phyloP scores from a whole-genome alignment of 2,888 invertebrate genomes.

The Drosophila setosimentum region DNA sequence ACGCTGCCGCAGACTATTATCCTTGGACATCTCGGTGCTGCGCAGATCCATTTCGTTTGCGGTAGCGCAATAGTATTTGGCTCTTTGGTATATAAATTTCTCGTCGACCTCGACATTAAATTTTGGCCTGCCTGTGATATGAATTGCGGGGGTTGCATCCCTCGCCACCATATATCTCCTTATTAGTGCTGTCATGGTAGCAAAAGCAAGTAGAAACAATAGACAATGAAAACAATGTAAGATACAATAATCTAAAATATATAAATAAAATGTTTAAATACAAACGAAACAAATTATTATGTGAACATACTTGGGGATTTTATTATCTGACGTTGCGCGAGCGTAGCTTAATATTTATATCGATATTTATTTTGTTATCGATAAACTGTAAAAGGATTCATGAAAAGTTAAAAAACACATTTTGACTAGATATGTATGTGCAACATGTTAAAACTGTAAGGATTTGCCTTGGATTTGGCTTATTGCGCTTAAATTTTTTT shows the following conservation, averaged over 20 bases:
- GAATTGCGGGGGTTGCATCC: slow-evolving; percentile 19
- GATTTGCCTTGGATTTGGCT: not conserved
- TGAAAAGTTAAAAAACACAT: not conserved
- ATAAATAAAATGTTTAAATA: slow-evolving; percentile 3
- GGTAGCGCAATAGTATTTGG: slow-evolving; percentile 22
- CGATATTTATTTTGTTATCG: slow-evolving; percentile 23
- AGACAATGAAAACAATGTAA: slow-evolving; percentile 4
- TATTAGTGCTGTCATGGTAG: slow-evolving; percentile 37
- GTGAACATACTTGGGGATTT: not conserved
- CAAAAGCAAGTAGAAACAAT: slow-evolving; percentile 19
- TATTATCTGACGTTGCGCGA: not conserved
- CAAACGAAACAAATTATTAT: not conserved
- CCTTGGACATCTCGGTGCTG: slow-evolving; percentile 21
- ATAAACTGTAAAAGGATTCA: not conserved
- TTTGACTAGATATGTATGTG: not conserved
- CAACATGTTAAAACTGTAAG: not conserved
- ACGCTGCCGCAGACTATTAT: slow-evolving; percentile 25
- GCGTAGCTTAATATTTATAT: slow-evolving; percentile 2
- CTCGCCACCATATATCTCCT: not conserved
- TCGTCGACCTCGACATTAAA: not conserved
- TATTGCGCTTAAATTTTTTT: not conserved
- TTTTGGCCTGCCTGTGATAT: slow-evolving; percentile 23
- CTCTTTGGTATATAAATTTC: not conserved
- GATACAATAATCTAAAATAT: not conserved
- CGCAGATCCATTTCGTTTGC: slow-evolving; percentile 27